Percentiles rank a stretch among this genome's conserved stretches.
Conservation (phyloP, 1,140 invertebrate genomes). For the Papilio dardanus region DNA sequence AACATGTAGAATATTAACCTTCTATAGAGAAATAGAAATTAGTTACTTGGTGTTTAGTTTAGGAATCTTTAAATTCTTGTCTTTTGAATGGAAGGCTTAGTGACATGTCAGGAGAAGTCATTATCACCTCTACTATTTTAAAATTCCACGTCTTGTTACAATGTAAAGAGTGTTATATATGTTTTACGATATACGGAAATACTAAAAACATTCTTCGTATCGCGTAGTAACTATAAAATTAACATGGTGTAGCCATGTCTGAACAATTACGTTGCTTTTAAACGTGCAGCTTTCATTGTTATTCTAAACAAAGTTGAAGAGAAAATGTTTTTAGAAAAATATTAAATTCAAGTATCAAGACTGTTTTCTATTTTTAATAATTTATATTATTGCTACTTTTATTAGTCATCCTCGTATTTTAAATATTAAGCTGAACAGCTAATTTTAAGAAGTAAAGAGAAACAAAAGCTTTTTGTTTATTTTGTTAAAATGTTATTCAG, state of each 20-base stretch:
- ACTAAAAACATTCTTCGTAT: too few relatives aligned
- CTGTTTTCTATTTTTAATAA: not conserved
- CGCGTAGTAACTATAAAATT: too few relatives aligned
- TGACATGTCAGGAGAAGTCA: too few relatives aligned
- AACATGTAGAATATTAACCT: too few relatives aligned
- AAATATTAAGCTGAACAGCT: not conserved
- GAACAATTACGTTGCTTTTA: not conserved
- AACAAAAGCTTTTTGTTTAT: conserved; percentile 1
- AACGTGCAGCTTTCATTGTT: not conserved
- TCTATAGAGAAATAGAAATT: too few relatives aligned
- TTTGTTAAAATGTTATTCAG: not conserved
- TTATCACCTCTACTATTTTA: too few relatives aligned
- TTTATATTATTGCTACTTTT: not conserved
- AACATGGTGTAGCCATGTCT: not conserved
- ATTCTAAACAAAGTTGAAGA: conserved; percentile 4
- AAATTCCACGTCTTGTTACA: too few relatives aligned
- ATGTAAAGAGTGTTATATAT: too few relatives aligned
- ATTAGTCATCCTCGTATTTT: not conserved
- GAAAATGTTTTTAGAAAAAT: conserved; percentile 6
- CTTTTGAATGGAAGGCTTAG: too few relatives aligned
- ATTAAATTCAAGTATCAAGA: conserved; percentile 1
- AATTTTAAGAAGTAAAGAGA: conserved; percentile 1
- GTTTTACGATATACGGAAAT: too few relatives aligned
- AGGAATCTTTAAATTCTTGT: too few relatives aligned
- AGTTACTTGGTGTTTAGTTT: too few relatives aligned